Percentiles rank a stretch among this genome's conserved stretches.
Conservation (phyloP, 23 tunicate genomes). For the Diplosoma virens region DNA sequence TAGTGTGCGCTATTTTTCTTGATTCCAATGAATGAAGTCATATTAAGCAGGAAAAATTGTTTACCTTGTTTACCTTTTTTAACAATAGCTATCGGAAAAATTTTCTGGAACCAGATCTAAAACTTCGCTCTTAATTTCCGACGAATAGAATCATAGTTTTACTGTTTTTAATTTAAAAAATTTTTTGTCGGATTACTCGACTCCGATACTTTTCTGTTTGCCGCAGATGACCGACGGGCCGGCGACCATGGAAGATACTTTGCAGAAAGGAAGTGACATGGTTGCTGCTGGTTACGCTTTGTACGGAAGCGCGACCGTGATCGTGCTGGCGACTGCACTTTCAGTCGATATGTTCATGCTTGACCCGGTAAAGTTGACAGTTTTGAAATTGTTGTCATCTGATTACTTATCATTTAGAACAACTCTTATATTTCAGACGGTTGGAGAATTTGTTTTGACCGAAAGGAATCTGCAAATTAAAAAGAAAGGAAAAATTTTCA, state of each 20-base stretch:
- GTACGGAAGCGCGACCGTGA: slow-evolving; percentile 97
- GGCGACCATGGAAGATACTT: slow-evolving; percentile 60
- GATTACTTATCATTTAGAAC: not conserved
- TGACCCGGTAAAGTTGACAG: slow-evolving; percentile 76
- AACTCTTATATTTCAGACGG: slow-evolving; percentile 48
- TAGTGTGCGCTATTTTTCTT: no score
- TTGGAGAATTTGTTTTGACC: slow-evolving; percentile 90
- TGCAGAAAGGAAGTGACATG: slow-evolving; percentile 79
- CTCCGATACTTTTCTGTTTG: not conserved
- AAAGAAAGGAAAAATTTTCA: slow-evolving; percentile 88
- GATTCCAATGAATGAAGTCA: no score
- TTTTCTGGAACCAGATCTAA: no score
- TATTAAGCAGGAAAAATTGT: no score
- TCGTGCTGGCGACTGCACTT: slow-evolving; percentile 69
- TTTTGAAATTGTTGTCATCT: not conserved
- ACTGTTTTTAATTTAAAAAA: no score
- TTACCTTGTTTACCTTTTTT: no score
- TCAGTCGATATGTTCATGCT: slow-evolving; percentile 95
- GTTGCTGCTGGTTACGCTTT: slow-evolving; percentile 98
- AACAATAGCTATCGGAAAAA: no score
- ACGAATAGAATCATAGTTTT: no score
- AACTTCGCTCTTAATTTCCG: no score
- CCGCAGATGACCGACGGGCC: slow-evolving; percentile 41
- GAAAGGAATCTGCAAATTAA: slow-evolving; percentile 75
- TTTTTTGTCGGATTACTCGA: no score